phyloP scores from a whole-genome alignment of 23 tunicate genomes.

The Phallusia fumigata region DNA sequence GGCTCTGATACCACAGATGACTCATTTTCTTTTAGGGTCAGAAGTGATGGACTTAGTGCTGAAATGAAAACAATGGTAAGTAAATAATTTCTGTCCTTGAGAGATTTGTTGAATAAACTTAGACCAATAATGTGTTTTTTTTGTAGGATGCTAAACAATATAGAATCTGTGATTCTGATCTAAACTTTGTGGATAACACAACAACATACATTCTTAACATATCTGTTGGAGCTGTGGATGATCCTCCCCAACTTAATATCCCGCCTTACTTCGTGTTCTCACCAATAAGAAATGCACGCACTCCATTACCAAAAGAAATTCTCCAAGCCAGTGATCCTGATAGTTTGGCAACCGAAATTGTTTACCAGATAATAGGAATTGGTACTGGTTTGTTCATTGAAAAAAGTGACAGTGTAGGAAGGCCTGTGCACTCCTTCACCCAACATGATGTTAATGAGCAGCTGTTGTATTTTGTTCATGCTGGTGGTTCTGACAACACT shows the following conservation, averaged over 20 bases:
- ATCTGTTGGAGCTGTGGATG: slow-evolving; percentile 46
- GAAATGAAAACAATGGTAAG: slow-evolving; percentile 10
- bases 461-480: slow-evolving; percentile 48
- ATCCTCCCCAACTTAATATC: slow-evolving; percentile 53
- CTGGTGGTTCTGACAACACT: slow-evolving; percentile 45
- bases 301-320: slow-evolving; percentile 51
- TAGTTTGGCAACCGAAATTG: slow-evolving; percentile 40
- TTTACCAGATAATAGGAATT: slow-evolving; percentile 54
- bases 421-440: slow-evolving; percentile 43
- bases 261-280: slow-evolving; percentile 45
- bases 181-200: not conserved
- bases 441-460: slow-evolving; percentile 41
- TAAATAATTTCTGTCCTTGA: not conserved
- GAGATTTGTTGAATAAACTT: not conserved
- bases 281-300: slow-evolving; percentile 52
- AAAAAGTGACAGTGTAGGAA: slow-evolving; percentile 26
- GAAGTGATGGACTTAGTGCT: not conserved
- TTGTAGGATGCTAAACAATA: slow-evolving; percentile 30
- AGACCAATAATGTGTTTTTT: not conserved
- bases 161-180: slow-evolving; percentile 12
- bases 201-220: slow-evolving; percentile 23
- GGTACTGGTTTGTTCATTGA: slow-evolving; percentile 52
- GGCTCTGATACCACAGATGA: slow-evolving; percentile 32
- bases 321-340: slow-evolving; percentile 55
- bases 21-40: not conserved